Percentiles rank a stretch among this genome's conserved stretches.
Evolutionary conservation across 1,140 invertebrate species (phyloP).

Genomic region (Zaprionus ornatus): DNA sequence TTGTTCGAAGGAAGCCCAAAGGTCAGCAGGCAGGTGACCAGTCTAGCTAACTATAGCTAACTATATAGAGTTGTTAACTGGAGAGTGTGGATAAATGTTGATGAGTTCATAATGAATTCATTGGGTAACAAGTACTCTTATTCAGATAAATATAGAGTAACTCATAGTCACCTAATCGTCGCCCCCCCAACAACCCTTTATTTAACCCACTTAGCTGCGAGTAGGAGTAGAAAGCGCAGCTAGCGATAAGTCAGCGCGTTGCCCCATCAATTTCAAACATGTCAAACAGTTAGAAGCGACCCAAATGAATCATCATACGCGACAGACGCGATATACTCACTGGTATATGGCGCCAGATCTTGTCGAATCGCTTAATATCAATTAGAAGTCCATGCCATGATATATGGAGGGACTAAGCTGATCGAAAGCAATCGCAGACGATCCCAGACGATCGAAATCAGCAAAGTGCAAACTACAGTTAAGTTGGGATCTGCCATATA

Average conservation of each 20-base stretch:
- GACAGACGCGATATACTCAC: constrained; percentile 3
- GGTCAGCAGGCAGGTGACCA: constrained; percentile 1
- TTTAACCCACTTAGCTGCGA: constrained; percentile 10
- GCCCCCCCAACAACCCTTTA: background rate
- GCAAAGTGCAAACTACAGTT: constrained; percentile 63
- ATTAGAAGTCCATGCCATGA: constrained; percentile 6
- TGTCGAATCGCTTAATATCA: constrained; percentile 26
- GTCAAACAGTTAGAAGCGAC: constrained; percentile 16
- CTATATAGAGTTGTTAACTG: too few species aligned
- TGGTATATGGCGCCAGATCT: constrained; percentile 17
- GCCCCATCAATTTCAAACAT: constrained; percentile 35
- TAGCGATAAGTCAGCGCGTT: constrained; percentile 23
- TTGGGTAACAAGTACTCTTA: too few species aligned
- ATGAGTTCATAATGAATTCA: too few species aligned
- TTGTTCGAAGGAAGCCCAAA: constrained; percentile 19
- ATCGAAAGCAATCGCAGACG: background rate
- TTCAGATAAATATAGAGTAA: background rate
- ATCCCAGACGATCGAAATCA: constrained; percentile 4
- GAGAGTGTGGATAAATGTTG: too few species aligned
- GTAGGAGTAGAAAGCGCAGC: constrained; percentile 6
- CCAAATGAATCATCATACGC: constrained; percentile 40
- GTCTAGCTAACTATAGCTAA: background rate
- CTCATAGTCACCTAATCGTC: background rate
- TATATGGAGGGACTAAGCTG: background rate
- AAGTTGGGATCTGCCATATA: constrained; percentile 23